Evolutionary conservation across 2,888 invertebrate species (phyloP).

Genomic region (Melieria omissa): DNA sequence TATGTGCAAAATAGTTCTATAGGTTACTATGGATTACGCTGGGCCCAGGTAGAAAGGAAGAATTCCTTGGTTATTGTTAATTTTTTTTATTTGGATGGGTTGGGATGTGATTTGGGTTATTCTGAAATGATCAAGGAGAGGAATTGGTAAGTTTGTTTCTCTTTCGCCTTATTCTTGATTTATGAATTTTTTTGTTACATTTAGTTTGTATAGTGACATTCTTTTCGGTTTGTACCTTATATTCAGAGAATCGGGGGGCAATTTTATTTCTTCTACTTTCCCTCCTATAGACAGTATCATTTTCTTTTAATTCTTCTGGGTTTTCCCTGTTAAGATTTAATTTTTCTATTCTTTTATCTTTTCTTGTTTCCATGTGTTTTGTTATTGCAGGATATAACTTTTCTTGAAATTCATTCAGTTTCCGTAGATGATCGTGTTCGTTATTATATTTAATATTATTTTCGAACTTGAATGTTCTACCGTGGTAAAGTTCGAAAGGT

Average conservation of each 20-base stretch:
- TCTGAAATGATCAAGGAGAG: neutral
- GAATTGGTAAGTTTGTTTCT: neutral
- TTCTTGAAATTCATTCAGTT: conserved; percentile 9
- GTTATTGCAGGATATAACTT: conserved; percentile 10
- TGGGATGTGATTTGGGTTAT: neutral
- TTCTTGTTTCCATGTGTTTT: conserved; percentile 12
- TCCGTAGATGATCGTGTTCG: neutral
- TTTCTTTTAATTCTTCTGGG: conserved; percentile 17
- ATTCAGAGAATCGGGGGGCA: conserved; percentile 38
- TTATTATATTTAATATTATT: neutral
- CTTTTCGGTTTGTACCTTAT: conserved; percentile 24
- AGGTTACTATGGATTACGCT: neutral
- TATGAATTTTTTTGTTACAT: conserved; percentile 9
- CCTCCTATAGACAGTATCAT: conserved; percentile 38
- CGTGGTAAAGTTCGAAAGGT: neutral
- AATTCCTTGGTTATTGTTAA: conserved; percentile 3
- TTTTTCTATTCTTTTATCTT: conserved; percentile 15
- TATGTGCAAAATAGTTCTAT: neutral
- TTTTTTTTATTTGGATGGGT: neutral
- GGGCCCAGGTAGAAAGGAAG: neutral
- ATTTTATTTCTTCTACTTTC: conserved; percentile 42
- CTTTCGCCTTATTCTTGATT: conserved; percentile 1
- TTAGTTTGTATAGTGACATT: neutral
- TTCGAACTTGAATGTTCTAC: neutral
- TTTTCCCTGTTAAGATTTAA: conserved; percentile 34